These are phyloP conservation scores for Chloroceryle aenea DNA, from an alignment of 2,113 vertebrate genomes.

Conservation along the genomic window DNA sequence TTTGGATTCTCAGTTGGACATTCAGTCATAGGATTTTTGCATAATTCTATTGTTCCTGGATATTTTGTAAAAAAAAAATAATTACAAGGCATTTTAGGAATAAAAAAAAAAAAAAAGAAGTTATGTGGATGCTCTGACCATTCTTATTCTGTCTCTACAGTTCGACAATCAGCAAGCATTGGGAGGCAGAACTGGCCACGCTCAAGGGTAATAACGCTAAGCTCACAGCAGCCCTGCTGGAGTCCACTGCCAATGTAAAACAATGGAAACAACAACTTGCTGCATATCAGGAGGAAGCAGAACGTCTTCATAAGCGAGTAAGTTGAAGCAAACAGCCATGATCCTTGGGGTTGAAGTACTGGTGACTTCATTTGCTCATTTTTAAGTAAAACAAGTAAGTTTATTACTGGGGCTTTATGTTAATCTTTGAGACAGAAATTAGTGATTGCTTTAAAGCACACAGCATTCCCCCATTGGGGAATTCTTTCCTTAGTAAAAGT, in stretches of 20 bases:
- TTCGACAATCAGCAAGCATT: conserved; percentile 92
- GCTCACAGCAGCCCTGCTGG: conserved; percentile 93
- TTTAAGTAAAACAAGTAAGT: background rate
- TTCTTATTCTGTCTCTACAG: conserved; percentile 68
- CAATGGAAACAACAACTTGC: conserved; percentile 99
- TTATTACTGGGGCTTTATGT: background rate
- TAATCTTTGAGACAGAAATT: background rate
- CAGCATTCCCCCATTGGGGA: background rate
- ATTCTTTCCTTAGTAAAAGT: background rate
- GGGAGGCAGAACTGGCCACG: conserved; percentile 96
- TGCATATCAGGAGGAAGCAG: conserved; percentile 97
- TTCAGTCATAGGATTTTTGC: background rate
- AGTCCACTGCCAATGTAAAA: conserved; percentile 98
- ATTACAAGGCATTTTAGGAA: background rate
- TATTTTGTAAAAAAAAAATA: conserved; percentile 27
- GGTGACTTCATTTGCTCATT: background rate
- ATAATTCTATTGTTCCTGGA: background rate
- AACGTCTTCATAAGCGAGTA: conserved; percentile 95
- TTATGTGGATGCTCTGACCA: background rate
- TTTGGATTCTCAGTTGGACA: background rate
- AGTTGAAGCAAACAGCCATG: conserved; percentile 18
- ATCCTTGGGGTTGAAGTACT: background rate
- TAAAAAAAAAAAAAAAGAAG: background rate
- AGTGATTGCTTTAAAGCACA: background rate
- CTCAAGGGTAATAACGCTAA: conserved; percentile 99